These are phyloP conservation scores for Chironomus riparius DNA, from an alignment of 2,888 invertebrate genomes.

Conservation along the genomic window DNA sequence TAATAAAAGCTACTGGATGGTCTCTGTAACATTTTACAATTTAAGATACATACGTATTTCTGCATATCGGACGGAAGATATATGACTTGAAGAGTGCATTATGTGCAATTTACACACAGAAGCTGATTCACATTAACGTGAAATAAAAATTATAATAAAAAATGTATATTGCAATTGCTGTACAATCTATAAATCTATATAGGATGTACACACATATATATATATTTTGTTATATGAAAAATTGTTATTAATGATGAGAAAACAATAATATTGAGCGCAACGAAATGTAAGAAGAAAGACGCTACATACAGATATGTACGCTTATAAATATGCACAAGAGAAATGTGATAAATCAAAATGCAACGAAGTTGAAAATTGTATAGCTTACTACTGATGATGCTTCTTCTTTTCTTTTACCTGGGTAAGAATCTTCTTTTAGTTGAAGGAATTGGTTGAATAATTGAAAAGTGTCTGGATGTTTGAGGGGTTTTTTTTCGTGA, in stretches of 20 bases:
- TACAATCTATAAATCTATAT: no score
- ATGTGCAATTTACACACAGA: constrained; percentile 23
- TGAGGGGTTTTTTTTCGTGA: no score
- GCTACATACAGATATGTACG: constrained; percentile 4
- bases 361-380: constrained; percentile 10
- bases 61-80: background rate
- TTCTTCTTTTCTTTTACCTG: background rate
- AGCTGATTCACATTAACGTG: constrained; percentile 23
- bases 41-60: background rate
- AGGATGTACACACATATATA: no score
- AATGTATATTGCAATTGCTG: background rate
- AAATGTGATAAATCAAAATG: constrained; percentile 18
- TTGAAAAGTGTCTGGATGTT: no score
- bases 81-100: constrained; percentile 21
- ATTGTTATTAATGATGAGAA: constrained; percentile 26
- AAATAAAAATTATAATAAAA: constrained; percentile 15
- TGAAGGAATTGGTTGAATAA: no score
- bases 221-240: constrained; percentile 4
- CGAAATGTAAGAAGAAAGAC: constrained; percentile 12
- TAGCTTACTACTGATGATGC: background rate
- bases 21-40: background rate
- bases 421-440: no score
- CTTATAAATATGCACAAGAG: background rate
- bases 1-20: background rate
- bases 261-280: constrained; percentile 15